These are phyloP conservation scores for Hypotaenidia philippensis DNA, from an alignment of 2,797 vertebrate species.

Conservation along the genomic window DNA sequence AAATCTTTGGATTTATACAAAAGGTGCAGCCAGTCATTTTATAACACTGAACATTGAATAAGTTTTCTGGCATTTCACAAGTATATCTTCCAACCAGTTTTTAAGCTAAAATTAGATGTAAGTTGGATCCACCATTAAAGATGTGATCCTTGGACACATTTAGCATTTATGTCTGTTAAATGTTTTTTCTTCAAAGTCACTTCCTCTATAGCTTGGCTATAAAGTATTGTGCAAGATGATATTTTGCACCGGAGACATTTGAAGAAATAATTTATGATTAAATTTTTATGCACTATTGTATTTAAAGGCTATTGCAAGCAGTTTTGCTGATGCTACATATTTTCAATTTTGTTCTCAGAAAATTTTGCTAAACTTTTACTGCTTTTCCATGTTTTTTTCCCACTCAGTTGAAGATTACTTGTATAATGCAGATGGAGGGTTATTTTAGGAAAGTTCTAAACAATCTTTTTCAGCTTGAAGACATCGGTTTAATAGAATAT, in stretches of 20 bases:
- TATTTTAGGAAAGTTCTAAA: neutral
- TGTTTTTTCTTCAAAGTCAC: neutral
- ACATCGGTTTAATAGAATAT: neutral
- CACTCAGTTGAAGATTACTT: neutral
- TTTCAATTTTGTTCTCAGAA: slow-evolving; percentile 17
- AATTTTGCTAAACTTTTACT: neutral
- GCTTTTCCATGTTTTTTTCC: neutral
- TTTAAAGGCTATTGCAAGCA: neutral
- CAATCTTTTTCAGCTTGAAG: neutral
- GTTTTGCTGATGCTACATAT: slow-evolving; percentile 8
- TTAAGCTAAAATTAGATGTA: slow-evolving; percentile 43
- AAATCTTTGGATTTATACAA: neutral
- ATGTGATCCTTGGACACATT: slow-evolving; percentile 49
- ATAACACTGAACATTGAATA: neutral
- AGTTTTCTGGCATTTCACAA: slow-evolving; percentile 34
- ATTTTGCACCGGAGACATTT: slow-evolving; percentile 8
- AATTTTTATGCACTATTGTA: neutral
- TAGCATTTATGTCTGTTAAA: neutral
- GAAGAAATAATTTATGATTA: slow-evolving; percentile 26
- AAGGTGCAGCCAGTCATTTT: neutral
- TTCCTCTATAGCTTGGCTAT: slow-evolving; percentile 15
- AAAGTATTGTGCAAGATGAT: slow-evolving; percentile 28
- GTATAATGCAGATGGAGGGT: neutral
- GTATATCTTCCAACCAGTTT: slow-evolving; percentile 15
- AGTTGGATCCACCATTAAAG: slow-evolving; percentile 21